These are phyloP conservation scores for Trachymyrmex septentrionalis DNA, from an alignment of 1,140 invertebrate genomes.

Conservation along the genomic window DNA sequence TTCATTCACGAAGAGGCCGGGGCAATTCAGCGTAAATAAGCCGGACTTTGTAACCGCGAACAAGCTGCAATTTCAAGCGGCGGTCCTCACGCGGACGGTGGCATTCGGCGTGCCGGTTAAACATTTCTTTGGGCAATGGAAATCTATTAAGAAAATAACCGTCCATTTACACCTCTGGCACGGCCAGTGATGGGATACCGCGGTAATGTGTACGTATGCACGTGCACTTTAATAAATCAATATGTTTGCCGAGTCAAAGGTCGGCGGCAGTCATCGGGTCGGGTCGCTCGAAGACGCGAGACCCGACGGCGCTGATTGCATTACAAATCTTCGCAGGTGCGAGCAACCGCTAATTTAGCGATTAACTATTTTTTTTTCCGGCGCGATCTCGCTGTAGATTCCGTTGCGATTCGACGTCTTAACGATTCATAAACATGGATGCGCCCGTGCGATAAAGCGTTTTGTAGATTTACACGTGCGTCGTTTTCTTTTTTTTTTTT, in stretches of 20 bases:
- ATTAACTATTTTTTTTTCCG: constrained; percentile 31
- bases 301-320: constrained; percentile 56
- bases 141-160: constrained; percentile 75
- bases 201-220: constrained; percentile 58
- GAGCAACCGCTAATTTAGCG: constrained; percentile 41
- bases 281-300: constrained; percentile 50
- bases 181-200: constrained; percentile 54
- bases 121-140: constrained; percentile 64
- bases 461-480: background rate
- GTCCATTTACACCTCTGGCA: constrained; percentile 58
- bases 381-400: background rate
- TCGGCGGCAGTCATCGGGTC: constrained; percentile 55
- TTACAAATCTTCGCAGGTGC: constrained; percentile 49
- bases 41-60: constrained; percentile 52
- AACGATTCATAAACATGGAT: constrained; percentile 26
- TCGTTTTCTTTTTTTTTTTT: background rate
- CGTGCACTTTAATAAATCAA: constrained; percentile 71
- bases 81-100: constrained; percentile 40
- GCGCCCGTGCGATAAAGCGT: background rate
- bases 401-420: background rate
- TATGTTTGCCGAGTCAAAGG: constrained; percentile 70
- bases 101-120: constrained; percentile 52
- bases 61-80: constrained; percentile 56
- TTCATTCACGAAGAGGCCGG: constrained; percentile 42
- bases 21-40: constrained; percentile 50